A percentile compares a stretch with the other conserved stretches of the same genome.
phyloP scores from a whole-genome alignment of 2,113 vertebrate species.

The Piaya cayana region DNA sequence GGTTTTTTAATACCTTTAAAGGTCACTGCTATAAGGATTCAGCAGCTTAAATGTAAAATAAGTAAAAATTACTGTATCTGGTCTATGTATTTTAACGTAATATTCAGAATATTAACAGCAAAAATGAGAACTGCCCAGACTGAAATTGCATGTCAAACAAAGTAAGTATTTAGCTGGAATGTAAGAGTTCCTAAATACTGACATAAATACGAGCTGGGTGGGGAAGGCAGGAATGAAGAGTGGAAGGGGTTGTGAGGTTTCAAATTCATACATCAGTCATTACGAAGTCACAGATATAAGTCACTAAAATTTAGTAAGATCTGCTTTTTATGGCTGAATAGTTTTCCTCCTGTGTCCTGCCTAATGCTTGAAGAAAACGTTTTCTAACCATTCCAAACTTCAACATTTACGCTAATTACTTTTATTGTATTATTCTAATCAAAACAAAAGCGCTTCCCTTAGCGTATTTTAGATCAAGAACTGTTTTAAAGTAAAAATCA shows the following conservation, averaged over 20 bases:
- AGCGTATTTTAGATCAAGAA: neutral
- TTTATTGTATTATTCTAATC: neutral
- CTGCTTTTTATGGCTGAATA: neutral
- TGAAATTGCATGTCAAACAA: neutral
- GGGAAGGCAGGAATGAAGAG: neutral
- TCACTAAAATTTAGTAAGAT: neutral
- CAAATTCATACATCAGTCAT: neutral
- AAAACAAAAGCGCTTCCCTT: neutral
- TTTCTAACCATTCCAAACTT: neutral
- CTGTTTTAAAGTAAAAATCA: neutral
- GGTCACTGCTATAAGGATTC: neutral
- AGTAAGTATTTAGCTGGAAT: slow-evolving; percentile 25
- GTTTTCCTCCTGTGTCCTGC: neutral
- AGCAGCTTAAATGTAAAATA: slow-evolving; percentile 23
- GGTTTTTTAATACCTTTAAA: neutral
- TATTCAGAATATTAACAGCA: neutral
- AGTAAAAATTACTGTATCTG: neutral
- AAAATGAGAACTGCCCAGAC: neutral
- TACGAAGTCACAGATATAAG: neutral
- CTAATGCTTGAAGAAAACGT: neutral
- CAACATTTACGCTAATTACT: neutral
- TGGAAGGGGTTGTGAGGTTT: neutral
- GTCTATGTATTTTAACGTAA: neutral
- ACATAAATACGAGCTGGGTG: neutral
- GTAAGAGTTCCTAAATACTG: slow-evolving; percentile 11